Conservation (phyloP, 2,888 invertebrate species). For the Hanleya hanleyi region DNA sequence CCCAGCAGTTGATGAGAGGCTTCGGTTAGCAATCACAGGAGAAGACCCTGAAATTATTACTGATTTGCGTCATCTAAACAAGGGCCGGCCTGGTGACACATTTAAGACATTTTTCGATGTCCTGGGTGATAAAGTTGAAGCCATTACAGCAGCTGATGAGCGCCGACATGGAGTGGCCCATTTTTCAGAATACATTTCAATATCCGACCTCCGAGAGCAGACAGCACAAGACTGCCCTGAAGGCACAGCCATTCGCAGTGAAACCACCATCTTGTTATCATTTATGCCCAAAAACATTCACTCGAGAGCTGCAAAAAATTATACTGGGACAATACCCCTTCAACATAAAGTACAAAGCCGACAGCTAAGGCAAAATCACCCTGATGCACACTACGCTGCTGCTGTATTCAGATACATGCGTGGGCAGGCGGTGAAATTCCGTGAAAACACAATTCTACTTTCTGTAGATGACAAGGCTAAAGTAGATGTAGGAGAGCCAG, state of each 20-base stretch:
- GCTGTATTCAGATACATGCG: conserved; percentile 32
- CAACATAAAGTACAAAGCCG: conserved; percentile 37
- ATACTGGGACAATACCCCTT: conserved; percentile 25
- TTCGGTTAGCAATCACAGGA: neutral
- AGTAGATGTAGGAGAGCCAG: conserved; percentile 30
- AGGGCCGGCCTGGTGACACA: conserved; percentile 23
- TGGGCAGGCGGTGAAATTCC: conserved; percentile 24
- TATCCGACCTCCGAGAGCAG: neutral
- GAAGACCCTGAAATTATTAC: neutral
- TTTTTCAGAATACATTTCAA: neutral
- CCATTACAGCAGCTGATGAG: conserved; percentile 34
- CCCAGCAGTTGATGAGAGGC: neutral
- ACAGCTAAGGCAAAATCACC: conserved; percentile 29
- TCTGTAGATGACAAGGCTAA: conserved; percentile 40
- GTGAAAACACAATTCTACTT: conserved; percentile 13
- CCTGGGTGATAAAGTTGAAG: conserved; percentile 15
- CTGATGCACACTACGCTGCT: conserved; percentile 33
- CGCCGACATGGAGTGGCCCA: conserved; percentile 29
- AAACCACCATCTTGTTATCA: conserved; percentile 31
- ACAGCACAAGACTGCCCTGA: conserved; percentile 31
- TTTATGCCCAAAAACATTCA: conserved; percentile 37
- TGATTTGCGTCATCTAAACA: conserved; percentile 28
- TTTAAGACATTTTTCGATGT: conserved; percentile 32
- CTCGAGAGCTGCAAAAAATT: conserved; percentile 25
- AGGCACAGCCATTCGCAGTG: conserved; percentile 33